Conservation (phyloP, 2,797 vertebrate genomes). For the Cyclura pinguis region DNA sequence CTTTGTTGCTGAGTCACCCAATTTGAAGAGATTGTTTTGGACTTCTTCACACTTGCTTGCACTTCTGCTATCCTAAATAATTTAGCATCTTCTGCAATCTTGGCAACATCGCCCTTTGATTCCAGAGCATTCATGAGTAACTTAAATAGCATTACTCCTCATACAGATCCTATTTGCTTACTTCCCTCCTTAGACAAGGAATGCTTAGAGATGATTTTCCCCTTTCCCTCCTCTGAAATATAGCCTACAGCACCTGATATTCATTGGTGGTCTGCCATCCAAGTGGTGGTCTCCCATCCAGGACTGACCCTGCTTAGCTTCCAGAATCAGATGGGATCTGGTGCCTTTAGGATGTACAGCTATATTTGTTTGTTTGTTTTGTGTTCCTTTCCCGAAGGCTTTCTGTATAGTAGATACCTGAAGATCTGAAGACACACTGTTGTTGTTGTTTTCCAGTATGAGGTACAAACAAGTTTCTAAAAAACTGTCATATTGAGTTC, state of each 20-base stretch:
- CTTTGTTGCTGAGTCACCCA: not conserved
- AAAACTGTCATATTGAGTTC: not conserved
- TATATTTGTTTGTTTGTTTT: not conserved
- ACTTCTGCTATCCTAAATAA: slow-evolving; percentile 19
- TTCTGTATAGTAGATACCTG: not conserved
- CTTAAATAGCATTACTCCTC: not conserved
- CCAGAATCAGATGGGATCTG: too few species aligned
- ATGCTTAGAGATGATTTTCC: too few species aligned
- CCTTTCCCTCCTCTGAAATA: too few species aligned
- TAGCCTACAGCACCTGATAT: too few species aligned
- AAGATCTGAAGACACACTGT: not conserved
- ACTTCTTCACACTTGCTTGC: not conserved
- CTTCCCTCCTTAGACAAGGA: not conserved
- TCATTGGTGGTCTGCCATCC: too few species aligned
- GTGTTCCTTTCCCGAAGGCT: not conserved
- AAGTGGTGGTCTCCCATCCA: too few species aligned
- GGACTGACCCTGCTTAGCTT: too few species aligned
- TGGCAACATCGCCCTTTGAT: not conserved
- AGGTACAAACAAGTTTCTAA: not conserved
- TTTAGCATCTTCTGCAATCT: slow-evolving; percentile 7
- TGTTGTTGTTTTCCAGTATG: not conserved
- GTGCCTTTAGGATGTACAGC: not conserved
- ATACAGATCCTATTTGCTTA: not conserved
- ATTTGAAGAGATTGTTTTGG: not conserved
- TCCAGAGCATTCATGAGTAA: not conserved